A percentile compares a stretch with the other conserved stretches of the same genome.
phyloP scores from a whole-genome alignment of 2,888 invertebrate species.

The Pycnomerus fuliginosus region DNA sequence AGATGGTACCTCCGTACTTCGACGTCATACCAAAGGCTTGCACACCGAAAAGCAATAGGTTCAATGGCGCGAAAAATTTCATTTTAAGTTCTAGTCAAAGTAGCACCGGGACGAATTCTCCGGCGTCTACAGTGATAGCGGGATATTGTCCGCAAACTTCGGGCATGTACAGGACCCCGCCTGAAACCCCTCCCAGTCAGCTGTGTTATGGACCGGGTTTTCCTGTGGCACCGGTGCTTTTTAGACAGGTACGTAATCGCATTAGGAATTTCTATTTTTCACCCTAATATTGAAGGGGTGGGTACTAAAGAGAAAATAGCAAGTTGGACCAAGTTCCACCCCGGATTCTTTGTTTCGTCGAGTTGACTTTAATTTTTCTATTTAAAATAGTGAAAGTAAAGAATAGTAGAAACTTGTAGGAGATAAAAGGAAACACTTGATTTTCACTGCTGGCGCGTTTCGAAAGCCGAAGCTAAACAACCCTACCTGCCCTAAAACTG shows the following conservation, averaged over 20 bases:
- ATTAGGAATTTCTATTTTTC: no score
- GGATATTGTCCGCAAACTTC: constrained; percentile 41
- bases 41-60: constrained; percentile 30
- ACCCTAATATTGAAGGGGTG: no score
- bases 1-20: constrained; percentile 20
- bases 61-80: constrained; percentile 31
- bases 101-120: constrained; percentile 50
- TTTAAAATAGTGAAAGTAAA: no score
- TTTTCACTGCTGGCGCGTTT: no score
- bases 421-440: no score
- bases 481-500: no score
- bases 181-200: constrained; percentile 48
- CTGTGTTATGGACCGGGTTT: constrained; percentile 39
- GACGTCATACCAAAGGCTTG: constrained; percentile 28
- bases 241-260: constrained; percentile 48
- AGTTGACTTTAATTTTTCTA: no score
- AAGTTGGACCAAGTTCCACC: no score
- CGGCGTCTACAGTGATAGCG: constrained; percentile 48
- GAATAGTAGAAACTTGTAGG: no score
- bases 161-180: constrained; percentile 44
- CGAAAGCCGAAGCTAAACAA: no score
- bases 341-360: no score
- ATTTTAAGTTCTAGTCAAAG: constrained; percentile 46
- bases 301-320: no score
- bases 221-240: constrained; percentile 40